Base-by-base conservation (phyloP, 2,797 vertebrate genomes). In the Naso thynnoides region DNA sequence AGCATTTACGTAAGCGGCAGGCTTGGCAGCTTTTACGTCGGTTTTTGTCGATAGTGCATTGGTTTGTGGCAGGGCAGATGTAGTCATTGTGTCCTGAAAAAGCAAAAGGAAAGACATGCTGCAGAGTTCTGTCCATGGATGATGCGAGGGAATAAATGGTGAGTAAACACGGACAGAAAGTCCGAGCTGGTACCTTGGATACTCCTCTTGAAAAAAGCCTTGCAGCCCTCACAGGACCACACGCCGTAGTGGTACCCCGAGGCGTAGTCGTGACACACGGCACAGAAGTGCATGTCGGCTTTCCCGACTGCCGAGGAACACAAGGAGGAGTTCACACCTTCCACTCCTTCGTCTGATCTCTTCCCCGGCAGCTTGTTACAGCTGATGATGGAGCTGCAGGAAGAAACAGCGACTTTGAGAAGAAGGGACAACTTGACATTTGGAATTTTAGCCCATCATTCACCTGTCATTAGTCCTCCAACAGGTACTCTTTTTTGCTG, bases 191-290 rank as follows among this genome's bases (percentile, higher is more conserved):
- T 93, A 99, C 98, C 98, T 97, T 99, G 98, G 88, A 99, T 99
- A 90, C 98, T 99, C 88, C 98, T 97, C 92, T 99, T 99, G 89
- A 99, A 99, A 90, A 99, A 99, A 19, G 98, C 98, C 89, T 99
- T 99, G 73, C 98, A 99, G 18, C 98, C 98, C 91, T 99, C 98
- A 39, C 98, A 99, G 0, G 98, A 99, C 98, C 98, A 99, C 58
- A 99, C 98, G 0, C 98, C 97, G 0, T 99, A 99, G 93, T 99
- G 98, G 88, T 99, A 99, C 23, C 98, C 98, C 0, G 98, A 99
- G 9, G 98, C 98, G 0, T 97, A 99, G 86, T 99, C 98, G 1
- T 96, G 96, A 88, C 98, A 99, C 76, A 99, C 98, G 0, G 97
- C 97, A 16, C 98, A 99, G 94, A 94, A 97, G 86, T 98, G 97